These are phyloP conservation scores for Syngnathus rostellatus DNA, from an alignment of 2,797 vertebrate genomes.

Conservation along the genomic window DNA sequence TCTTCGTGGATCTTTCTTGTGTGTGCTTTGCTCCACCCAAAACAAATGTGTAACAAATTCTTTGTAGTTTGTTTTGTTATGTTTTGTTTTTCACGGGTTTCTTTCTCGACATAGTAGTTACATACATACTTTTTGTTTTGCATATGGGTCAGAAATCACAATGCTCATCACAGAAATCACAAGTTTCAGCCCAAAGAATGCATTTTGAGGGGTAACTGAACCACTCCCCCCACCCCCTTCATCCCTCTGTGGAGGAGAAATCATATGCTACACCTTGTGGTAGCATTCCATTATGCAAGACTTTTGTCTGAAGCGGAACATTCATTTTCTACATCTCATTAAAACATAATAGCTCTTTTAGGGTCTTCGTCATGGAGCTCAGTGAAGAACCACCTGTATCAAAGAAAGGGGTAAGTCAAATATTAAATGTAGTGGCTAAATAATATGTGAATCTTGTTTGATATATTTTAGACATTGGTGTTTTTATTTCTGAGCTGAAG, in stretches of 20 bases:
- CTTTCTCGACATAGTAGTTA: not conserved
- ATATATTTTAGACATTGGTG: not conserved
- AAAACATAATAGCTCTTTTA: slow-evolving; percentile 8
- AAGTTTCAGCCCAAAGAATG: slow-evolving; percentile 26
- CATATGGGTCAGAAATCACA: slow-evolving; percentile 15
- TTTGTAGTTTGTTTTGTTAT: not conserved
- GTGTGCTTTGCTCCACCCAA: not conserved
- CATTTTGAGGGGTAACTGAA: slow-evolving; percentile 21
- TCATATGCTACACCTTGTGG: slow-evolving; percentile 46
- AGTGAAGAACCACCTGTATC: slow-evolving; percentile 15
- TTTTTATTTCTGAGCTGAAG: not conserved
- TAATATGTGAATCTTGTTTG: not conserved
- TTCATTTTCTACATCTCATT: slow-evolving; percentile 15
- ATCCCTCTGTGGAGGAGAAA: slow-evolving; percentile 5
- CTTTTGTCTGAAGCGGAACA: slow-evolving; percentile 12
- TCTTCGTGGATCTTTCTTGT: not conserved
- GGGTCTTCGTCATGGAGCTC: slow-evolving; percentile 27
- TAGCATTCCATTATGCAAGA: slow-evolving; percentile 11
- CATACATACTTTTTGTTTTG: no score
- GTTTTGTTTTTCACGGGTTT: not conserved
- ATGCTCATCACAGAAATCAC: not conserved
- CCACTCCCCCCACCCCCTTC: not conserved
- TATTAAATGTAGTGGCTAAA: not conserved
- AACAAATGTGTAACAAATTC: not conserved
- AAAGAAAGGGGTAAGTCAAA: slow-evolving; percentile 45